phyloP scores from a whole-genome alignment of 2,113 vertebrate genomes.

The Neolamprologus modestus region DNA sequence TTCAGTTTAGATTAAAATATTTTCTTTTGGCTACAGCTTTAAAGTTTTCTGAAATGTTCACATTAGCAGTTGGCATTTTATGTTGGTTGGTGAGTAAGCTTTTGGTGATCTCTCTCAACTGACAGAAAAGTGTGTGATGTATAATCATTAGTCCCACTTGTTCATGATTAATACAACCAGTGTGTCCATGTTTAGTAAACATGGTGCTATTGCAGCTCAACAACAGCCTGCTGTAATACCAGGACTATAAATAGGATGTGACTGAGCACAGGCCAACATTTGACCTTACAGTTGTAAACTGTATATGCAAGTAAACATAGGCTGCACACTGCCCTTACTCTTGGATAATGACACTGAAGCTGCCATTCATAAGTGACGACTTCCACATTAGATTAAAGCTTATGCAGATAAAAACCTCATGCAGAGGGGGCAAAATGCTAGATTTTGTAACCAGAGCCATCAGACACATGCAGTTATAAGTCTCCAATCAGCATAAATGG shows the following conservation, averaged over 20 bases:
- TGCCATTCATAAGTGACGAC: not conserved
- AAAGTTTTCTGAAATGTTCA: not conserved
- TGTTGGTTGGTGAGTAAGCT: not conserved
- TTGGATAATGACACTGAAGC: not conserved
- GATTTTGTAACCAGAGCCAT: not conserved
- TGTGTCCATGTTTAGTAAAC: constrained; percentile 1
- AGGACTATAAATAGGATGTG: constrained; percentile 36
- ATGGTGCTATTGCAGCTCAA: not conserved
- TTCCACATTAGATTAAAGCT: not conserved
- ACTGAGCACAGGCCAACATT: not conserved
- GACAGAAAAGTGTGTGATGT: not conserved
- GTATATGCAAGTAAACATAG: not conserved
- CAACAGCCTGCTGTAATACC: not conserved
- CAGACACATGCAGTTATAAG: not conserved
- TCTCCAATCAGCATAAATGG: not conserved
- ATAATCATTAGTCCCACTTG: not conserved
- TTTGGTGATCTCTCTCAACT: not conserved
- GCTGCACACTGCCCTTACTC: not conserved
- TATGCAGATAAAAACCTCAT: not conserved
- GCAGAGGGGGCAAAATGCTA: too few species aligned
- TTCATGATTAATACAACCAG: not conserved
- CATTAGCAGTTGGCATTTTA: not conserved
- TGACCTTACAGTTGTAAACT: not conserved
- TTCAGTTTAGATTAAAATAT: not conserved
- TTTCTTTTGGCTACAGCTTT: not conserved